Conservation (phyloP, 1,140 invertebrate genomes). For the Sipha flava region DNA sequence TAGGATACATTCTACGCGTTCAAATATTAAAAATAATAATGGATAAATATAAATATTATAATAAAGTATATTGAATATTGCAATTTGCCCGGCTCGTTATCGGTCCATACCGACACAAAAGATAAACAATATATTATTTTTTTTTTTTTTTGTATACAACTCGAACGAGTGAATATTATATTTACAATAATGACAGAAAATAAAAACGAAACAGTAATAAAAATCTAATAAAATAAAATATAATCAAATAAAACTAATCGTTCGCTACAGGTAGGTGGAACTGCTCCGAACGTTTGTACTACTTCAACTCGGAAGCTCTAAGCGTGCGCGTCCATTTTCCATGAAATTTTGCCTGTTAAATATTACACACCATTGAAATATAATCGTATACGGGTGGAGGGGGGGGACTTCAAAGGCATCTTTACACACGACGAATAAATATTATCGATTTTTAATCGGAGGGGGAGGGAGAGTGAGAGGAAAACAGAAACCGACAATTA, state of each 20-base stretch:
- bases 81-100: conserved; percentile 6
- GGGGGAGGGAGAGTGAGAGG: too few relatives aligned
- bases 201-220: background rate
- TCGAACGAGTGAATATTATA: too few relatives aligned
- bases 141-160: too few relatives aligned
- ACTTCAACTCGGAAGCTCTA: conserved; percentile 25
- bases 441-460: too few relatives aligned
- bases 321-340: background rate
- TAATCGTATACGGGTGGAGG: too few relatives aligned
- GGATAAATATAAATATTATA: background rate
- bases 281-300: background rate
- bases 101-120: background rate
- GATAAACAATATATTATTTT: background rate
- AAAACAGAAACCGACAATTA: too few relatives aligned
- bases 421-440: too few relatives aligned
- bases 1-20: background rate
- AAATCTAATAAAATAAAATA: background rate
- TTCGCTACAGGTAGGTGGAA: background rate
- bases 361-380: background rate
- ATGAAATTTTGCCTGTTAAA: conserved; percentile 19
- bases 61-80: background rate
- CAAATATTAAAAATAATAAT: background rate
- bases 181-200: background rate
- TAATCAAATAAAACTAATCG: background rate
- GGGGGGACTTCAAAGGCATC: too few relatives aligned